These are phyloP conservation scores for Temnothorax ravouxi DNA, from an alignment of 2,888 invertebrate genomes.

Conservation along the genomic window DNA sequence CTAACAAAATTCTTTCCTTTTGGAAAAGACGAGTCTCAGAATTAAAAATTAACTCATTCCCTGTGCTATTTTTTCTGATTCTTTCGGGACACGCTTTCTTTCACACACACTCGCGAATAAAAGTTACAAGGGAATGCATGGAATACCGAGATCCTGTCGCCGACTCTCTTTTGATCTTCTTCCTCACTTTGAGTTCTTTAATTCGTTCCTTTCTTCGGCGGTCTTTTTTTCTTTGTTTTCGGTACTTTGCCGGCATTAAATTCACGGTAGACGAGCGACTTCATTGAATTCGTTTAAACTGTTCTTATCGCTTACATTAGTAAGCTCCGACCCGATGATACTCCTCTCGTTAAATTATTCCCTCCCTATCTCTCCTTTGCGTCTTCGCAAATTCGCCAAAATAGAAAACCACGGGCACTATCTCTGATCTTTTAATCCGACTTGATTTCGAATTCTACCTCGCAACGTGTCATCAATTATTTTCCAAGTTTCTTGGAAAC, in stretches of 20 bases:
- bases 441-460: conserved; percentile 53
- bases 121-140: conserved; percentile 25
- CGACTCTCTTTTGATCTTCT: conserved; percentile 49
- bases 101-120: conserved; percentile 38
- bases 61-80: conserved; percentile 23
- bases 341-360: conserved; percentile 55
- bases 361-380: conserved; percentile 36
- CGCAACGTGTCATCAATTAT: conserved; percentile 57
- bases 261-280: conserved; percentile 52
- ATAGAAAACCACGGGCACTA: conserved; percentile 50
- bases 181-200: conserved; percentile 47
- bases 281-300: conserved; percentile 59
- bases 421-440: conserved; percentile 58
- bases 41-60: conserved; percentile 54
- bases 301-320: conserved; percentile 58
- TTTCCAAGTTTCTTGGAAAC: conserved; percentile 54
- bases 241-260: conserved; percentile 52
- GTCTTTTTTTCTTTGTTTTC: conserved; percentile 36
- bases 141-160: conserved; percentile 48
- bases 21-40: conserved; percentile 10
- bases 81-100: conserved; percentile 13
- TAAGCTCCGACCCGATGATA: conserved; percentile 53
- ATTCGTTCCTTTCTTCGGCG: conserved; percentile 47
- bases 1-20: conserved; percentile 32
- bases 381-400: conserved; percentile 52